Base-by-base conservation (phyloP, 2,113 vertebrate species). In the Peromyscus leucopus region DNA sequence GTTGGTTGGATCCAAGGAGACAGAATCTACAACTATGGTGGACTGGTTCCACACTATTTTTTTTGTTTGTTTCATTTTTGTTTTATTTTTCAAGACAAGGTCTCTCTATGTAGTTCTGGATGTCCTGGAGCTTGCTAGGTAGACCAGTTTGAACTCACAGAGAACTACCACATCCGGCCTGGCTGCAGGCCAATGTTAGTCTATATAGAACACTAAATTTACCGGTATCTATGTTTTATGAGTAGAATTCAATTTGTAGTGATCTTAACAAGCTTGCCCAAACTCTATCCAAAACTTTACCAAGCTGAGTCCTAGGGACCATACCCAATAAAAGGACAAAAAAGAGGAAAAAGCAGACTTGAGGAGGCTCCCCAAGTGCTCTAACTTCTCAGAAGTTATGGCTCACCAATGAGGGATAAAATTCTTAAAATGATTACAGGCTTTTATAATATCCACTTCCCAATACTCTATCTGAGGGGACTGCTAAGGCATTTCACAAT, bases 241-340 rank as follows among this genome's bases (percentile, higher is more conserved):
- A 94, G 12, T 17, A 92, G 48, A 83, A 95, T 91, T 84, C 80
- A 59, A 82, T 95, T 79, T 74, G 55, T 63, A 61, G 28, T 76
- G 15, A 12, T 83, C 6, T 82, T 86, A 72, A 93, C 24, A 89
- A 59, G 55, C 74, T 91, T 85, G 31, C 36, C 78, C 48, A 91
- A 90, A 95, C 76, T 94, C 84, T 48, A 95, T 15, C 59, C 42
- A 33, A 89, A 96, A 51, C 7, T 79, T 22, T 65, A 78, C 15
- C 79, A 80, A 80, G 17, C 19, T 59, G 79, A 59, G 19, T 59
- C 79, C 21, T 82, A 59, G 33, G 79, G 24, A 84, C 17, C 42
- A 96, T 63, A 86, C n/a, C 24, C 79, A 78, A 76, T 0, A 24
- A 28, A 71, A 85, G 3, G 26, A 21, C 46, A 51, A 93, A 93